Base-by-base conservation (phyloP, 2,797 vertebrate species). In the Coracias cyanogaster region DNA sequence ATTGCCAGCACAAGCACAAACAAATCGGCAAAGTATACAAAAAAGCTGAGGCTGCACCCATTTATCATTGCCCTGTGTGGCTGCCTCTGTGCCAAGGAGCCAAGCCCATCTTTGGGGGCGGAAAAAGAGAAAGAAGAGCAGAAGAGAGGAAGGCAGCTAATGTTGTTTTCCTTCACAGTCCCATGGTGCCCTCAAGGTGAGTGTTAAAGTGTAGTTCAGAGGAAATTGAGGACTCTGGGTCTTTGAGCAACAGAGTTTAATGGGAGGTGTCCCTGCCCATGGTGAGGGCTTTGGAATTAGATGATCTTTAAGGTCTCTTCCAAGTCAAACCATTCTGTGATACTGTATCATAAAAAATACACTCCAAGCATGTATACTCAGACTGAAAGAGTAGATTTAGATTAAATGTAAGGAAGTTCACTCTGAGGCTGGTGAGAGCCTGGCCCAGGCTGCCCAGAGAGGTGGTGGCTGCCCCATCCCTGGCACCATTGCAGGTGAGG, bases 201-300 rank as follows among this genome's bases (percentile, higher is more conserved):
- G 35, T 3, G 74, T 83, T 89, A 72, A 91, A 95, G 87, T 57
- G 90, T 77, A 82, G 67, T 57, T 78, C 39, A 60, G 66, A 60
- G 79, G 60, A 66, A 94, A 96, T 21, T 15, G 54, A 92, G 96
- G 94, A 76, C 60, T 94, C 19, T 28, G n/a, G 55, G n/a, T 19
- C 31, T 58, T 58, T 22, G 57, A 22, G 21, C 57, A 58, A 35
- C n/a, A n/a, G 15, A 21, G 21, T 22, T n/a, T 58, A 31, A 39
- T 14, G 19, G 9, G 20, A 64, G 17, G 61, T 43, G 28, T 64
- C n/a, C 55, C 61, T 31, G 39, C 39, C 28, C 20, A 15, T 7
- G 29, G 28, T 28, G 29, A 28, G 19, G 39, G 28, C 28, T 9
- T 43, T 64, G 61, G 61, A 64, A 31, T 8, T 29, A 29, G 26